A percentile compares a stretch with the other conserved stretches of the same genome.
These are phyloP conservation scores for Arge pagana DNA, from an alignment of 2,888 invertebrate genomes.

Conservation along the genomic window DNA sequence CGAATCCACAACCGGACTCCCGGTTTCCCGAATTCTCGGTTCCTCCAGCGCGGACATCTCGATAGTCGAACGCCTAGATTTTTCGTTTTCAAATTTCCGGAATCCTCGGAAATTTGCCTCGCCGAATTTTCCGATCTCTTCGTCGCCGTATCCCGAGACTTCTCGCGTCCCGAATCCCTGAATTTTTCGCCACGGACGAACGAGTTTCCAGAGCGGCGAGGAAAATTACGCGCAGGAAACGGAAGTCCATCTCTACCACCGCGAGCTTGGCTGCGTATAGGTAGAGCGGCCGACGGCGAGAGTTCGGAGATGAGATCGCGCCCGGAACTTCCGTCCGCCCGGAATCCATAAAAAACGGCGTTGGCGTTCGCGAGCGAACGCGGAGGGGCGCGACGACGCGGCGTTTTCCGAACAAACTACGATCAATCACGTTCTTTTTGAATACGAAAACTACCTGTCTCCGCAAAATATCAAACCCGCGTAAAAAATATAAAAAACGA, in stretches of 20 bases:
- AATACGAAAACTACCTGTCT: neutral
- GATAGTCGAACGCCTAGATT: too few relatives aligned
- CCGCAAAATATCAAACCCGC: too few relatives aligned
- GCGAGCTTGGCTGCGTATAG: conserved; percentile 38
- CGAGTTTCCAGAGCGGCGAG: conserved; percentile 25
- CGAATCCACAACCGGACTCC: too few relatives aligned
- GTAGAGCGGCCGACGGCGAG: conserved; percentile 26
- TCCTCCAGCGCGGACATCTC: too few relatives aligned
- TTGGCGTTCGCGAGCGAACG: too few relatives aligned
- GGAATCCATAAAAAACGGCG: conserved; percentile 53
- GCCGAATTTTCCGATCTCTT: too few relatives aligned
- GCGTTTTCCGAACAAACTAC: conserved; percentile 5
- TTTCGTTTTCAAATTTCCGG: too few relatives aligned
- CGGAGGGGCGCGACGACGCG: too few relatives aligned
- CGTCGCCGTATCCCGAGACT: too few relatives aligned
- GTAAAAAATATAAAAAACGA: too few relatives aligned
- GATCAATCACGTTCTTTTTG: neutral
- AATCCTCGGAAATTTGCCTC: too few relatives aligned
- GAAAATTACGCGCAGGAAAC: conserved; percentile 48
- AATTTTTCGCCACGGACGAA: neutral
- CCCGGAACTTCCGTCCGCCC: conserved; percentile 49
- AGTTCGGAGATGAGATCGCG: conserved; percentile 48
- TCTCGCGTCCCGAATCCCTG: neutral
- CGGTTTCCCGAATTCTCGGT: too few relatives aligned
- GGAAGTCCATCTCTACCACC: conserved; percentile 47